A percentile compares a stretch with the other conserved stretches of the same genome.
Conservation (phyloP, 2,888 invertebrate genomes). For the Seira musarum region DNA sequence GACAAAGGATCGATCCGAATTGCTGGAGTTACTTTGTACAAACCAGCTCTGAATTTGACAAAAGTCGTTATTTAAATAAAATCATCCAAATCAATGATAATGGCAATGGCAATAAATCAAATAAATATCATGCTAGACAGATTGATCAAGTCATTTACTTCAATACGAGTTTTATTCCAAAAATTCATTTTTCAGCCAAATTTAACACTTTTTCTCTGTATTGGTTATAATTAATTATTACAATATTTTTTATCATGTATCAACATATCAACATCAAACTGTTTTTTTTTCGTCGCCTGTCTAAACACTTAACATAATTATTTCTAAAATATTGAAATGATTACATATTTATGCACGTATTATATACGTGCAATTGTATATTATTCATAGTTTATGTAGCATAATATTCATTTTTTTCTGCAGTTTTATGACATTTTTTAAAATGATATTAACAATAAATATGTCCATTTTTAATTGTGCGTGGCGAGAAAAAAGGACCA, state of each 20-base stretch:
- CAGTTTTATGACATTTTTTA: not conserved
- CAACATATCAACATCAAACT: conserved; percentile 59
- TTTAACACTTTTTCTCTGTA: conserved; percentile 57
- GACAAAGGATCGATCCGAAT: too few relatives aligned
- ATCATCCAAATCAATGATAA: too few relatives aligned
- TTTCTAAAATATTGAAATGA: not conserved
- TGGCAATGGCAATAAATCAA: not conserved
- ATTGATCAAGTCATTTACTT: conserved; percentile 22
- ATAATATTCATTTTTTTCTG: not conserved
- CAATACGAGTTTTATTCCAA: conserved; percentile 60
- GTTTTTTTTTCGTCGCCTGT: conserved; percentile 22
- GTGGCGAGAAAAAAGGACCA: not conserved
- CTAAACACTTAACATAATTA: conserved; percentile 10
- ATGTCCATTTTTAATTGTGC: conserved; percentile 42
- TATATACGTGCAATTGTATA: not conserved
- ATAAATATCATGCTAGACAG: not conserved
- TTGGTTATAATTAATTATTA: conserved; percentile 26
- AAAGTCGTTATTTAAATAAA: too few relatives aligned
- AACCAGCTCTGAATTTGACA: too few relatives aligned
- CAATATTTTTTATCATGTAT: conserved; percentile 35
- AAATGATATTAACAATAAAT: conserved; percentile 58
- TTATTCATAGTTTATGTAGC: not conserved
- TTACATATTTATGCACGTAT: conserved; percentile 12
- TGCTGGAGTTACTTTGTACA: too few relatives aligned
- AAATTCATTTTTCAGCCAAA: conserved; percentile 58